Percentiles rank a stretch among this genome's conserved stretches.
phyloP scores from a whole-genome alignment of 2,888 invertebrate genomes.

The Epicampocera succincta region DNA sequence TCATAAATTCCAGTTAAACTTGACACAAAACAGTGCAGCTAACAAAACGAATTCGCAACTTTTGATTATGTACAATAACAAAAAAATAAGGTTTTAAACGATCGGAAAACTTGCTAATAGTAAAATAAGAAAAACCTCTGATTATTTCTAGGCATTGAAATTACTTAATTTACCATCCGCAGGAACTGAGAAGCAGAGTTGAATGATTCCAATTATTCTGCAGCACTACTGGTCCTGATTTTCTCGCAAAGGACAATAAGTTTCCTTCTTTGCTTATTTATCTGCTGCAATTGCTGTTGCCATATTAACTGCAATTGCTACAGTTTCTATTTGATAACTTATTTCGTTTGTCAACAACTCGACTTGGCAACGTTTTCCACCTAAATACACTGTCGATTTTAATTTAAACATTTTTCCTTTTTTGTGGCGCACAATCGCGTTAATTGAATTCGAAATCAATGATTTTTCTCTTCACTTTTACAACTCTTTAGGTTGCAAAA shows the following conservation, averaged over 20 bases:
- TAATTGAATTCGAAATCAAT: slow-evolving; percentile 63
- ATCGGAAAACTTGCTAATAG: no score
- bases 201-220: neutral
- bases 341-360: slow-evolving; percentile 28
- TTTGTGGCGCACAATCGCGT: slow-evolving; percentile 32
- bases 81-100: no score
- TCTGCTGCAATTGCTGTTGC: slow-evolving; percentile 30
- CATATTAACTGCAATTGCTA: slow-evolving; percentile 15
- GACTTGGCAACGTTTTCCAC: slow-evolving; percentile 11
- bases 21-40: no score
- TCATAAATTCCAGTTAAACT: no score
- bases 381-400: slow-evolving; percentile 56
- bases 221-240: neutral
- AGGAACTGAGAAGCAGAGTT: neutral
- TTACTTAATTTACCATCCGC: no score
- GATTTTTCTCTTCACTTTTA: slow-evolving; percentile 16
- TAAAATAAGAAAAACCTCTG: no score
- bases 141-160: no score
- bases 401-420: slow-evolving; percentile 55
- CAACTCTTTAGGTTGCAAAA: slow-evolving; percentile 24
- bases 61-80: no score
- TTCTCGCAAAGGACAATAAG: neutral
- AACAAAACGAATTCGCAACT: no score
- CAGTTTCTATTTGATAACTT: neutral
- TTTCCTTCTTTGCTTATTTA: slow-evolving; percentile 48